Conservation (phyloP, 2,113 vertebrate species). For the Telmatochromis bifrenatus region DNA sequence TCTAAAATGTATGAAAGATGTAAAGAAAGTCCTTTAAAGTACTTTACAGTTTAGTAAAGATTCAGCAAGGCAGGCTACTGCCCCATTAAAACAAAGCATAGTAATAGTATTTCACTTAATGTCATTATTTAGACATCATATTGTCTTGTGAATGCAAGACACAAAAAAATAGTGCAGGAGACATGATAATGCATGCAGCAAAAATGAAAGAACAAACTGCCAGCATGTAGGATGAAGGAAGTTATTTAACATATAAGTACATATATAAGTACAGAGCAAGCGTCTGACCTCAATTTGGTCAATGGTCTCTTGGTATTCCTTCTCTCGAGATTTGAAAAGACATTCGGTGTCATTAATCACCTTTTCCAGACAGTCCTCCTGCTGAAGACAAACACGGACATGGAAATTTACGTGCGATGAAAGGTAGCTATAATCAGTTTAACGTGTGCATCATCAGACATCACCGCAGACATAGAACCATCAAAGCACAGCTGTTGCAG, state of each 20-base stretch:
- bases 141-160: neutral
- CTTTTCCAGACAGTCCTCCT: conserved; percentile 93
- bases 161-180: neutral
- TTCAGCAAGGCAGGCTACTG: neutral
- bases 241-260: neutral
- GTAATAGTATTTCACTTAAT: neutral
- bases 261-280: neutral
- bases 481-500: neutral
- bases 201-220: neutral
- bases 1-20: neutral
- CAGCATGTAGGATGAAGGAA: neutral
- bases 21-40: neutral
- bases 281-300: conserved; percentile 91
- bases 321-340: conserved; percentile 92
- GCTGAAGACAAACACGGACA: conserved; percentile 46
- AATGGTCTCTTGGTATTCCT: conserved; percentile 97
- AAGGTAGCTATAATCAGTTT: neutral
- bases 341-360: conserved; percentile 97
- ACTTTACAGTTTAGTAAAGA: neutral
- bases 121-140: neutral
- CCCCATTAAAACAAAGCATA: neutral
- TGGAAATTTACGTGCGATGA: neutral
- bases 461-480: neutral
- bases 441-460: neutral
- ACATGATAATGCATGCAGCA: neutral